Evolutionary conservation across 2,888 invertebrate genomes (phyloP).

Genomic region (Lepidocyrtinus sp.): DNA sequence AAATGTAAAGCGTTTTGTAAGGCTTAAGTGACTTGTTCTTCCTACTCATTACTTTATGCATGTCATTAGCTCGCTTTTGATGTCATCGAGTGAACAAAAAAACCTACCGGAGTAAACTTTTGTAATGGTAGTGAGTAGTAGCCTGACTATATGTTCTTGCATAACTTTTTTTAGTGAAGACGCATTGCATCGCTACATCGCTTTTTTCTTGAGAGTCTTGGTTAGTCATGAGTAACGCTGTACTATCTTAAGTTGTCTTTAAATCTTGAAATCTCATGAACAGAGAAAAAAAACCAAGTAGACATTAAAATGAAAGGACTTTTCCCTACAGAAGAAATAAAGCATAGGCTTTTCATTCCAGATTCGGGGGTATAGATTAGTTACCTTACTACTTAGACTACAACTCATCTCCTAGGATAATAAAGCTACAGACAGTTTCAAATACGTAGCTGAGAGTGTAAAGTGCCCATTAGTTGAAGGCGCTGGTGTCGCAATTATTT

Average conservation of each 20-base stretch:
- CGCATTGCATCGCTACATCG: constrained; percentile 17
- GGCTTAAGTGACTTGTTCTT: constrained; percentile 34
- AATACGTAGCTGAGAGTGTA: no score
- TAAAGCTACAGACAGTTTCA: no score
- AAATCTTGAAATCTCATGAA: constrained; percentile 54
- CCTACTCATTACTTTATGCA: constrained; percentile 52
- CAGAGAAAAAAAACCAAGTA: constrained; percentile 8
- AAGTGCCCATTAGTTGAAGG: no score
- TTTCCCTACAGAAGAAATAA: background rate
- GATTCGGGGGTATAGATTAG: background rate
- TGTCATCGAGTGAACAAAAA: constrained; percentile 42
- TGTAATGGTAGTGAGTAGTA: background rate
- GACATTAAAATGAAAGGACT: background rate
- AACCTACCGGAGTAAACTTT: background rate
- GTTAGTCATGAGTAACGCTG: no score
- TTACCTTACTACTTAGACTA: no score
- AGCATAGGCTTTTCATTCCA: background rate
- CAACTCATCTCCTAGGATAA: no score
- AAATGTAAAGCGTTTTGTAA: constrained; percentile 33
- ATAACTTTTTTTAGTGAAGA: constrained; percentile 26
- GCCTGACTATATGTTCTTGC: background rate
- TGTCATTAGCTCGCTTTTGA: constrained; percentile 54
- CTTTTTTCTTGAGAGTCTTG: no score
- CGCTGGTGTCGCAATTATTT: no score
- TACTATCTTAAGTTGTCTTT: background rate